Evolutionary conservation across 1,140 invertebrate species (phyloP), one percentile per base, ranked within the genome.

Genomic region (Saccostrea glomerata): DNA sequence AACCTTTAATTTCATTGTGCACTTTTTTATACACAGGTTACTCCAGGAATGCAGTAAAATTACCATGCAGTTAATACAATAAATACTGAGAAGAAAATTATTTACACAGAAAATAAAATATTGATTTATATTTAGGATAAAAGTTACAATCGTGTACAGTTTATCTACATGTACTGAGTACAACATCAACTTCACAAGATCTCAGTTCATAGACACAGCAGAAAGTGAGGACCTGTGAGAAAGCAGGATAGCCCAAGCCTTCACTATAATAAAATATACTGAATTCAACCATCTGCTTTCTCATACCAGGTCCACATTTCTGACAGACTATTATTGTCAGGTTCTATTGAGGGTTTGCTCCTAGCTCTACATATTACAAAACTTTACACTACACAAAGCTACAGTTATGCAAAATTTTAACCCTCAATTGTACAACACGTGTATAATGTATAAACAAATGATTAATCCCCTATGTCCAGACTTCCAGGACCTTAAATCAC

Each of bases 381-480:
- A 77, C 30, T 25, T 77, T 77, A 77, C 70, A 77, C 70, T 77
- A 77, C 70, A 77, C 70, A 77, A 77, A 77, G 70, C 70, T 77
- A 77, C 30, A 77, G 25, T 25, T 30, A 77, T 30, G 70, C 25
- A 9, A 17, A 63, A 30, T 77, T 77, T 77, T 77, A 30, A 11
- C 11, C 30, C 25, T 77, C 70, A 77, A 30, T 30, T 77, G 70
- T 36, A 77, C 70, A 77, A 77, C 70, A 77, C 70, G 15, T 77
- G 70, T 77, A 77, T 25, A 77, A 30, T 77, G 70, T 77, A 77
- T 25, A 77, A 30, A 77, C 70, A 77, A 15, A 77, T 77, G 70
- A 77, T 12, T 77, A 77, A 30, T 77, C 30, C 70, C 70, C 70
- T 77, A 77, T 25, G 70, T 36, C 30, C 30, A 30, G 70, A 77